A percentile compares a stretch with the other conserved stretches of the same genome.
Conservation (phyloP, 2,888 invertebrate genomes). For the Dryadula phaetusa region DNA sequence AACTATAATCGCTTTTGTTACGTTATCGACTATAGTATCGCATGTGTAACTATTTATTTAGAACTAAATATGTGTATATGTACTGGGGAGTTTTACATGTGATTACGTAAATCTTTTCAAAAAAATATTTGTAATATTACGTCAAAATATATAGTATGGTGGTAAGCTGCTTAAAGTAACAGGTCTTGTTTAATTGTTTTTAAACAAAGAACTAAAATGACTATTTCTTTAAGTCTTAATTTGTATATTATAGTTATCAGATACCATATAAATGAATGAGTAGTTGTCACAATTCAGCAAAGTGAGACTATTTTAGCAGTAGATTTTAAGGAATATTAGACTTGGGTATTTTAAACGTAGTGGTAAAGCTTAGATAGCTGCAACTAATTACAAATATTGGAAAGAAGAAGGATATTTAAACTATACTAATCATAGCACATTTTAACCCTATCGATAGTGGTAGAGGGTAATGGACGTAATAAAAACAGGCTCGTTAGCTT, state of each 20-base stretch:
- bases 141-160: too few species aligned
- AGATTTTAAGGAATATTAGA: conserved; percentile 2
- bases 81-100: background rate
- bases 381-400: too few species aligned
- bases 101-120: background rate
- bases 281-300: background rate
- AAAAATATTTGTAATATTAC: too few species aligned
- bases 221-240: too few species aligned
- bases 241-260: too few species aligned
- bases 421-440: too few species aligned
- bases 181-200: too few species aligned
- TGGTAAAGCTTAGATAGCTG: background rate
- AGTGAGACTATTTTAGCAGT: background rate
- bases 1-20: conserved; percentile 3
- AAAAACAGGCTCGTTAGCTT: too few species aligned
- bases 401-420: background rate
- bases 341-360: background rate
- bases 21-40: background rate
- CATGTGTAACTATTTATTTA: conserved; percentile 5
- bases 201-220: too few species aligned
- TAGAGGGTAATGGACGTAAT: too few species aligned
- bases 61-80: background rate
- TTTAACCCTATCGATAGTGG: too few species aligned
- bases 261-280: background rate
- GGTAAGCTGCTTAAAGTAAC: too few species aligned